Base-by-base conservation (phyloP, 2,113 vertebrate species). In the Epinephelus cyanopodus region DNA sequence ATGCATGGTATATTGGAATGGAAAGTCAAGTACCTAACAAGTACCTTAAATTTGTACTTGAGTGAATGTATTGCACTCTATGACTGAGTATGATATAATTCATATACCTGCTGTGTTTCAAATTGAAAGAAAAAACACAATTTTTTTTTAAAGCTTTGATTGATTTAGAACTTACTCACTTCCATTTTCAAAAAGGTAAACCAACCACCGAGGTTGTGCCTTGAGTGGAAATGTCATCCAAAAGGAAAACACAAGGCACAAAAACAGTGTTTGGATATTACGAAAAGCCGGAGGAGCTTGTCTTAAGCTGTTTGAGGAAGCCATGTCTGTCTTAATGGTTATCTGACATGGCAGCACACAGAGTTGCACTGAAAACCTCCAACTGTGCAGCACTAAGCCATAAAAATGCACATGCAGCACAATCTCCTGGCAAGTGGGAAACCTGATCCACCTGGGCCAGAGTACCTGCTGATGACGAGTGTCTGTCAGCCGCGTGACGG, bases 381-480 rank as follows among this genome's bases (percentile, higher is more conserved):
- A 83, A 84, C 79, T 84, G 82, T 84, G 89, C 84, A 87, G 82
- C 80, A 70, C 89, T 83, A 89, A 88, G 85, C 85, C 72, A 76
- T 89, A 83, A 93, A 94, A 93, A 84, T 85, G 92, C 92, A 75
- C 81, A 92, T 52, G 72, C 86, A 92, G 93, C 91, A 89, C 74
- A 94, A 90, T 90, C 89, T 79, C 67, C 50, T 73, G 64, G 83
- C 69, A 86, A 89, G 75, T 54, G 82, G 60, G 93, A 89, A 95
- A 95, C 89, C 82, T 76, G 90, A 95, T 93, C 91, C 93, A 92
- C 81, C 91, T 81, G 87, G 87, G 85, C 84, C 82, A 81, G 85
- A 93, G 90, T 90, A 93, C 91, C 90, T 92, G 91, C 91, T 86
- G 92, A 91, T 94, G 94, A 94, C 70, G 92, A 93, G 91, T 81